A percentile compares a stretch with the other conserved stretches of the same genome.
phyloP scores from a whole-genome alignment of 2,797 vertebrate species.

The Crax fasciolata region DNA sequence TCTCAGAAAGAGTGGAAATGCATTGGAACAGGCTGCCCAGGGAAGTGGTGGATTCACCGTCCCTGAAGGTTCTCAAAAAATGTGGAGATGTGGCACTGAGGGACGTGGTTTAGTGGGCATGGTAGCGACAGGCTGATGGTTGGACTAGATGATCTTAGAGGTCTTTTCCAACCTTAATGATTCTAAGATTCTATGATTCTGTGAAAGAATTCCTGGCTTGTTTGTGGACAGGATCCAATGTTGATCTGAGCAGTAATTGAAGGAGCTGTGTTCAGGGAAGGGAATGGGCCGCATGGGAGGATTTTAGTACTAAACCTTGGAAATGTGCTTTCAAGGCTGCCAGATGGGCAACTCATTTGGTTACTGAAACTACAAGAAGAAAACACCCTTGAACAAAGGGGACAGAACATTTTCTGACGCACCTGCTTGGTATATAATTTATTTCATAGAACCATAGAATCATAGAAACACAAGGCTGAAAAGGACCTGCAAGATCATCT shows the following conservation, averaged over 20 bases:
- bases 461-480: too few species aligned
- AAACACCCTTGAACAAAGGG: background rate
- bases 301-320: background rate
- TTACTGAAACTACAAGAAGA: background rate
- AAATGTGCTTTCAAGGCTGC: background rate
- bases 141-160: too few species aligned
- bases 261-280: background rate
- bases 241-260: background rate
- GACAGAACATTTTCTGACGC: background rate
- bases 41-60: too few species aligned
- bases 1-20: too few species aligned
- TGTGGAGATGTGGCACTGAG: too few species aligned
- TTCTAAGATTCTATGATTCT: too few species aligned
- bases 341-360: background rate
- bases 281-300: background rate
- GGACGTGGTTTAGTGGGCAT: too few species aligned
- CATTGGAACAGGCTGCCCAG: too few species aligned
- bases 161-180: too few species aligned
- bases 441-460: background rate
- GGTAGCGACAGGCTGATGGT: too few species aligned
- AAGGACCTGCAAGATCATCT: too few species aligned
- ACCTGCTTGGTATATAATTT: background rate
- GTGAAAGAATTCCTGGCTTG: background rate
- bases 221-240: background rate
- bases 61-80: too few species aligned